A percentile compares a stretch with the other conserved stretches of the same genome.
Conservation (phyloP, 2,113 vertebrate species). For the Oncorhynchus masou region DNA sequence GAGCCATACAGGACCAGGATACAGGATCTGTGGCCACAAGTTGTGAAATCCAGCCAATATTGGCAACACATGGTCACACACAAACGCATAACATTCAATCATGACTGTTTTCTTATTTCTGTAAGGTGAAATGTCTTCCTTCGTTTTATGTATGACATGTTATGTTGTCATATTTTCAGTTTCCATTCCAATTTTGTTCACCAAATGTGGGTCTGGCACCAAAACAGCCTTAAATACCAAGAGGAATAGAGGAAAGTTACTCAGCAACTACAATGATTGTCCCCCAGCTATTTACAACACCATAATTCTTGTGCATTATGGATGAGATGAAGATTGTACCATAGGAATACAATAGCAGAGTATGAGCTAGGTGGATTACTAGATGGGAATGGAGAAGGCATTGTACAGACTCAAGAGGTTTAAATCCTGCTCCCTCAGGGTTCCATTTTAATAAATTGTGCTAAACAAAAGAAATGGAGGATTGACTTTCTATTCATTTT, state of each 20-base stretch:
- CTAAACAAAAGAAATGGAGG: conserved; percentile 1
- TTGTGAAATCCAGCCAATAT: background rate
- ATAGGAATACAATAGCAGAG: conserved; percentile 2
- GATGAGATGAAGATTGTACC: background rate
- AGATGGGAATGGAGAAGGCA: conserved; percentile 10
- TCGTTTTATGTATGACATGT: conserved; percentile 3
- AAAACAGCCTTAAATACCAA: conserved; percentile 44
- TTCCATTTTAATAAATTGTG: conserved; percentile 36
- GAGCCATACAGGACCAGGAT: no score
- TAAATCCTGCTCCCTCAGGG: conserved; percentile 24
- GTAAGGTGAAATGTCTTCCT: conserved; percentile 10
- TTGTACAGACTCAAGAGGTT: conserved; percentile 10
- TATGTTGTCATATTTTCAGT: background rate
- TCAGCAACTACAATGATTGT: conserved; percentile 8
- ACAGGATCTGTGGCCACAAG: background rate
- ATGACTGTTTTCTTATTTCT: background rate
- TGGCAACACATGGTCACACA: no score
- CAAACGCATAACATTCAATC: background rate
- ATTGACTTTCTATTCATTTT: background rate
- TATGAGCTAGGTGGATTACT: conserved; percentile 7
- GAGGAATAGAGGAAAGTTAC: conserved; percentile 41
- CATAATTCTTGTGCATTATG: background rate
- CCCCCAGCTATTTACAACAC: background rate
- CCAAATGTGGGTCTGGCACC: conserved; percentile 3
- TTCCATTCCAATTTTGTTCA: background rate